A percentile compares a stretch with the other conserved stretches of the same genome.
phyloP scores from a whole-genome alignment of 2,888 invertebrate genomes.

The Yponomeuta plumbellus region DNA sequence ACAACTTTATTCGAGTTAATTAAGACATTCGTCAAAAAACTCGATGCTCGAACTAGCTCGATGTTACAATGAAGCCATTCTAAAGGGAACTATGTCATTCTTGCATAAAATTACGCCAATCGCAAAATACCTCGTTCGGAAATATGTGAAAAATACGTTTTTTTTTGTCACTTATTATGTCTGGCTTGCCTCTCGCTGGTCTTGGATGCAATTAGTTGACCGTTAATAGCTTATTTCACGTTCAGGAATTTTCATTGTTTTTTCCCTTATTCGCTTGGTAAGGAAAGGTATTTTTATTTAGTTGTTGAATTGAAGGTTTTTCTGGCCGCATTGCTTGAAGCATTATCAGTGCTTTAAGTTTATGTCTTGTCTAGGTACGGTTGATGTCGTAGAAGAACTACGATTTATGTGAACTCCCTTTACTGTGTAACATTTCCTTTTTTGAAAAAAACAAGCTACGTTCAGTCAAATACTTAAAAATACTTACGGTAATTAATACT shows the following conservation, averaged over 20 bases:
- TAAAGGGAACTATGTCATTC: slow-evolving; percentile 36
- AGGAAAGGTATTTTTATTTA: slow-evolving; percentile 3
- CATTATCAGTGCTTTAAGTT: neutral
- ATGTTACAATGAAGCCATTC: slow-evolving; percentile 57
- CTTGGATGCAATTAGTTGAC: neutral
- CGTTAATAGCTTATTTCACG: neutral
- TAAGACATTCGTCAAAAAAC: slow-evolving; percentile 25
- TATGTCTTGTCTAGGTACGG: neutral
- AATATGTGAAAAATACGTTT: slow-evolving; percentile 28
- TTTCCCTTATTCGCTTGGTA: neutral
- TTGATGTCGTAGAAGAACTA: too few species aligned
- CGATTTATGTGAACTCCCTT: too few species aligned
- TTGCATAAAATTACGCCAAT: slow-evolving; percentile 28
- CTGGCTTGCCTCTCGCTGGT: neutral
- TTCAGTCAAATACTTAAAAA: too few species aligned
- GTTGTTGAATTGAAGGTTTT: neutral
- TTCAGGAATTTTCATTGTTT: neutral
- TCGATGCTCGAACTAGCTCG: slow-evolving; percentile 18
- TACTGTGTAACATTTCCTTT: too few species aligned
- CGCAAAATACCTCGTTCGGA: slow-evolving; percentile 36
- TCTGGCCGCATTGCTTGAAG: neutral
- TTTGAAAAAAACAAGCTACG: too few species aligned
- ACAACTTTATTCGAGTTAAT: neutral
- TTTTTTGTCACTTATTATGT: neutral
- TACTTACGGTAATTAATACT: too few species aligned